A percentile compares a stretch with the other conserved stretches of the same genome.
Evolutionary conservation across 2,888 invertebrate genomes (phyloP).

Genomic region (Tineola bisselliella): DNA sequence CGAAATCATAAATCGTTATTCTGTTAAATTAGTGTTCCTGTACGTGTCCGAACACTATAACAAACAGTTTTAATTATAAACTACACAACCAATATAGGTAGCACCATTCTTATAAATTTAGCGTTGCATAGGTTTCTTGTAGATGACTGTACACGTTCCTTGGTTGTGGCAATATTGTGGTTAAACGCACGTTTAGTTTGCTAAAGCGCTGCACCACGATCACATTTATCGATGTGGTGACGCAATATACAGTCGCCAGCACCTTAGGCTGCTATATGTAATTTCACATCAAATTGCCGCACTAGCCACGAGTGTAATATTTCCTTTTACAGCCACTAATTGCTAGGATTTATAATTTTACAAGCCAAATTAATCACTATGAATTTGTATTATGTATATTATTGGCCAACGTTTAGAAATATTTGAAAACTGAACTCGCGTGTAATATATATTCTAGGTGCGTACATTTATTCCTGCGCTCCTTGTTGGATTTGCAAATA

Average conservation of each 20-base stretch:
- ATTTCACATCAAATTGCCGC: background rate
- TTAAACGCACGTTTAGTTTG: constrained; percentile 15
- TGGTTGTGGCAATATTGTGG: constrained; percentile 13
- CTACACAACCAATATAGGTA: background rate
- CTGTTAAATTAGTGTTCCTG: background rate
- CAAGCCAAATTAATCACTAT: background rate
- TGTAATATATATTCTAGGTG: background rate
- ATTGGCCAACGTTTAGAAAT: background rate
- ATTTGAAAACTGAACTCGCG: background rate
- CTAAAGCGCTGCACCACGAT: constrained; percentile 14
- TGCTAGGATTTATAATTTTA: background rate
- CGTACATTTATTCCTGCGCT: background rate
- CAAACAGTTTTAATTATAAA: constrained; percentile 4
- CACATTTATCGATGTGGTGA: constrained; percentile 15
- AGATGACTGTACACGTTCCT: background rate
- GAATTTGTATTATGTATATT: background rate
- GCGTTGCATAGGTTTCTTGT: background rate
- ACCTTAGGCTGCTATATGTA: constrained; percentile 6
- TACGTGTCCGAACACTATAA: constrained; percentile 4
- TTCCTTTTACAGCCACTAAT: background rate
- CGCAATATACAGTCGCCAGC: constrained; percentile 15
- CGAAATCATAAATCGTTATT: constrained; percentile 18
- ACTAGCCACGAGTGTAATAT: background rate
- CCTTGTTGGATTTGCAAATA: background rate
- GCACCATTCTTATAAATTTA: background rate